Percentiles rank a stretch among this genome's conserved stretches.
Conservation (phyloP, 2,113 vertebrate genomes). For the Atherinomorus stipes region DNA sequence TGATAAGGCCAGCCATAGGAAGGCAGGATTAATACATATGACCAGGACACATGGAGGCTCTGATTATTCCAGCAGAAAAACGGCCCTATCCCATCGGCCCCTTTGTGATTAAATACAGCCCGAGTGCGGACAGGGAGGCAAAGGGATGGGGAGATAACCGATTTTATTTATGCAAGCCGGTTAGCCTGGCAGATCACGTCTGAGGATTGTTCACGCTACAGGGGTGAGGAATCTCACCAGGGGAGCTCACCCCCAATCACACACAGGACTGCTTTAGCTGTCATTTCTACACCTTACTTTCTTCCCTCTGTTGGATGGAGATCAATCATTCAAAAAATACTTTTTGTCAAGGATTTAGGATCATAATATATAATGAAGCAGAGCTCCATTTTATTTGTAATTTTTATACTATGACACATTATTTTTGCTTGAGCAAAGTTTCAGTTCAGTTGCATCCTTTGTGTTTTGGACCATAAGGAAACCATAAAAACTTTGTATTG, state of each 20-base stretch:
- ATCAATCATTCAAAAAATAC: constrained; percentile 69
- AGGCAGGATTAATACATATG: constrained; percentile 86
- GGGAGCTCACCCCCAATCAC: constrained; percentile 80
- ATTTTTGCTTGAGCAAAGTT: background rate
- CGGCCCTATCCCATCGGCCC: constrained; percentile 73
- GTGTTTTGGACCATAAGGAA: background rate
- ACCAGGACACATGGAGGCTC: constrained; percentile 81
- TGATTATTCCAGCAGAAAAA: constrained; percentile 85
- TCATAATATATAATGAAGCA: constrained; percentile 10
- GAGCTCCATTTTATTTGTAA: constrained; percentile 1
- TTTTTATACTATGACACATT: background rate
- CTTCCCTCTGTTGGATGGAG: constrained; percentile 57
- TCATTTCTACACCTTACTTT: constrained; percentile 63
- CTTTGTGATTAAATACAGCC: constrained; percentile 83
- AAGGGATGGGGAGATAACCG: constrained; percentile 82
- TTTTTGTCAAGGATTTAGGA: constrained; percentile 56
- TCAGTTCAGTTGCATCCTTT: background rate
- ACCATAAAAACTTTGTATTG: background rate
- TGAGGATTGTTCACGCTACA: constrained; percentile 82
- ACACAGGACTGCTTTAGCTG: constrained; percentile 72
- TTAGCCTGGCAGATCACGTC: constrained; percentile 79
- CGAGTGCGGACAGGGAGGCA: constrained; percentile 74
- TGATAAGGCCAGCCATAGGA: constrained; percentile 85
- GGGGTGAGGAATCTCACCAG: constrained; percentile 75
- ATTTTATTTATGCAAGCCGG: constrained; percentile 84